phyloP scores from a whole-genome alignment of 1,140 invertebrate genomes.

The Phortica variegata region DNA sequence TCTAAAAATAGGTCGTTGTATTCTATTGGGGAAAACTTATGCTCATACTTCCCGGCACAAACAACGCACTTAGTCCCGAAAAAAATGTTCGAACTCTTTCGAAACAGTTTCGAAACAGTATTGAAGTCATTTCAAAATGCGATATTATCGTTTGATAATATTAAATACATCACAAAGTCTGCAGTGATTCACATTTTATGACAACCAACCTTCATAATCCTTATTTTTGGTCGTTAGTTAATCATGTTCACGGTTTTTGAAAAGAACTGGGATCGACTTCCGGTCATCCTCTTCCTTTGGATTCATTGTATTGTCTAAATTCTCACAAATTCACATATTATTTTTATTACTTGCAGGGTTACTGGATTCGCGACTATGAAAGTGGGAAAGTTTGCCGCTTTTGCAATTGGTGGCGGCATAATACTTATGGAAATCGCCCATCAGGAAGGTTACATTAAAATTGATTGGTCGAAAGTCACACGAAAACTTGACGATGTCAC shows the following conservation, averaged over 20 bases:
- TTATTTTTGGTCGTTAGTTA: not conserved
- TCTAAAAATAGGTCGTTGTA: no score
- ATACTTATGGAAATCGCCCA: slow-evolving; percentile 87
- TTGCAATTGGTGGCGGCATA: slow-evolving; percentile 84
- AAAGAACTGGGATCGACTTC: no score
- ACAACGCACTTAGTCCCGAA: no score
- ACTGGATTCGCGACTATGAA: slow-evolving; percentile 89
- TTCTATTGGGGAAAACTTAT: no score
- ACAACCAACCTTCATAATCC: not conserved
- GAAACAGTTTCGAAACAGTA: no score
- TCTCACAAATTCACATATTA: not conserved
- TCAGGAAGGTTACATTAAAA: slow-evolving; percentile 88
- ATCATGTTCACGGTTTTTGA: not conserved
- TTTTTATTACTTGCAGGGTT: slow-evolving; percentile 62
- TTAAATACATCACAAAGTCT: not conserved
- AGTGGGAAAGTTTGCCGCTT: slow-evolving; percentile 86
- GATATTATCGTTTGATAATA: not conserved
- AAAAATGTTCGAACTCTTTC: no score
- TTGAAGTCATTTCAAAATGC: no score
- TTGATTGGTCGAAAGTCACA: slow-evolving; percentile 86
- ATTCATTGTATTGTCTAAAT: no score
- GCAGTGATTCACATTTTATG: no score
- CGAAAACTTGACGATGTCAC: slow-evolving; percentile 78
- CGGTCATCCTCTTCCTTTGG: no score
- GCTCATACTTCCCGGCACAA: no score